Evolutionary conservation across 2,888 invertebrate genomes (phyloP), one percentile per base, ranked within the genome.

Genomic region (Labia minor): DNA sequence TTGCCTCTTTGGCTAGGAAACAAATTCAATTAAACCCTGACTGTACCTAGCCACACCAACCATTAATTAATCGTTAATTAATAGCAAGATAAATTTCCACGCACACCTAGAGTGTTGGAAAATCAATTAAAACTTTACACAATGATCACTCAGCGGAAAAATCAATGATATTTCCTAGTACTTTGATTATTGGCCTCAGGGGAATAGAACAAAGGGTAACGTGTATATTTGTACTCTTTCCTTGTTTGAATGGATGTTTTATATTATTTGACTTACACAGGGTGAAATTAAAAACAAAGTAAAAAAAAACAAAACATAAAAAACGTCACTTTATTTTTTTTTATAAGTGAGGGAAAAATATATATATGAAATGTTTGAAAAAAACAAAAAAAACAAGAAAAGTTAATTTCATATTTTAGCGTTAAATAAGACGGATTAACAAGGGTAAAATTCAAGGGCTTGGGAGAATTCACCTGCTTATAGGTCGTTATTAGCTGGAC

Each of bases 31-130:
- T 49, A 49, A 14, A 4, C 49, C 16, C n/a, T 49, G 49, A 49
- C 14, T 49, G 49, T 49, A 49, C 49, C 49, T 49, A 4, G 14
- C 49, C 49, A 26, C 49, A 16, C 49, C 49, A n/a, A 4, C 49
- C 49, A 49, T 49, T 49, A 49, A 49, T 49, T 49, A 49, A 49
- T 49, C 49, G 49, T 49, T 49, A 49, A 49, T 49, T 49, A 49
- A 49, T 49, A 49, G 49, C 49, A 49, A 49, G 49, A 49, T 49
- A 49, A 49, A 49, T 49, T 49, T 49, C 49, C n/a, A n/a, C n/a
- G 14, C 49, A 4, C 49, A 49, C 49, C 49, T 49, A 49, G 11
- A 11, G 49, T 16, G 49, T 3, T 3, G n/a, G 8, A 49, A 49
- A 49, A 49, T 49, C 49, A 49, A 49, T 49, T 49, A 49, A 49